These are phyloP conservation scores for Limanda limanda DNA, from an alignment of 2,113 vertebrate species.

Conservation along the genomic window DNA sequence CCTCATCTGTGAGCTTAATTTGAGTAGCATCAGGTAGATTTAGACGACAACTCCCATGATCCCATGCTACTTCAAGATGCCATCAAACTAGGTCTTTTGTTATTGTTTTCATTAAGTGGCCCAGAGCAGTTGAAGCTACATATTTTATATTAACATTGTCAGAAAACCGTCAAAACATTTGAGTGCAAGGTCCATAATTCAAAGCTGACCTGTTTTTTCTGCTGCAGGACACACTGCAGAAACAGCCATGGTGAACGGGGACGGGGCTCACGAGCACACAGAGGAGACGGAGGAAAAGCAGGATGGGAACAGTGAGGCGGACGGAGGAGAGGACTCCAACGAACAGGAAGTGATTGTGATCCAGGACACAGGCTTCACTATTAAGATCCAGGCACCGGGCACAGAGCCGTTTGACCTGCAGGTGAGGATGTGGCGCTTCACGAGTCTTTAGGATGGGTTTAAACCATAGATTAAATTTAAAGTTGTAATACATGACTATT, in stretches of 20 bases:
- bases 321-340: conserved; percentile 87
- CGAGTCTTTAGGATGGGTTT: not conserved
- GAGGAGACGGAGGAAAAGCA: conserved; percentile 83
- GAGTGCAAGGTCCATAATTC: too few relatives aligned
- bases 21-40: too few relatives aligned
- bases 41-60: too few relatives aligned
- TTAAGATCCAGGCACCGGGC: conserved; percentile 94
- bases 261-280: conserved; percentile 81
- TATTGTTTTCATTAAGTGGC: too few relatives aligned
- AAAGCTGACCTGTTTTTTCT: not conserved
- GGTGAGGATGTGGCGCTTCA: conserved; percentile 75
- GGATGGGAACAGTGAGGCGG: conserved; percentile 84
- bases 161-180: too few relatives aligned
- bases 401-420: conserved; percentile 95
- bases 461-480: not conserved
- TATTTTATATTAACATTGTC: too few relatives aligned
- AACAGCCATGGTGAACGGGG: conserved; percentile 91
- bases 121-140: too few relatives aligned
- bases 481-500: too few relatives aligned
- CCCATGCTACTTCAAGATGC: too few relatives aligned
- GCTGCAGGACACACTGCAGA: conserved; percentile 84
- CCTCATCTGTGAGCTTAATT: too few relatives aligned
- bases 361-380: conserved; percentile 97
- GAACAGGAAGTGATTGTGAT: conserved; percentile 99
- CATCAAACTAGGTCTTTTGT: too few relatives aligned